A percentile compares a stretch with the other conserved stretches of the same genome.
phyloP scores from a whole-genome alignment of 2,797 vertebrate genomes.

The Arctocebus calabarensis region DNA sequence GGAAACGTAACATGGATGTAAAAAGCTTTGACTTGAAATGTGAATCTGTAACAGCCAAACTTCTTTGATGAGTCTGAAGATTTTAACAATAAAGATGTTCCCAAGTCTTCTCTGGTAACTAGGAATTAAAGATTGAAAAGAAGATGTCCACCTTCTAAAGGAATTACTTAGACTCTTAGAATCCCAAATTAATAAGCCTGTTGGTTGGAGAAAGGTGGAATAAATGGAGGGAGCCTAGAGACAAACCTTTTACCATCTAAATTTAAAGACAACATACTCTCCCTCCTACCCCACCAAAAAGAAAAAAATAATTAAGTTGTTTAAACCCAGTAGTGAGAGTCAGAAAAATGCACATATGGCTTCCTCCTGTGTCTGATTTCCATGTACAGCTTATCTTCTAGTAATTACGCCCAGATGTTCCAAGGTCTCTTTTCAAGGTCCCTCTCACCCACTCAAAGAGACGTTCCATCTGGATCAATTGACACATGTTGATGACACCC shows the following conservation, averaged over 20 bases:
- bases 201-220: slow-evolving; percentile 30
- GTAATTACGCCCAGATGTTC: neutral
- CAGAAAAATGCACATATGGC: slow-evolving; percentile 17
- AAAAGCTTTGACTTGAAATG: slow-evolving; percentile 22
- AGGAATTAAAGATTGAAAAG: neutral
- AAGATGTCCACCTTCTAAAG: slow-evolving; percentile 10
- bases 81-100: neutral
- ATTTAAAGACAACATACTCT: neutral
- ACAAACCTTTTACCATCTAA: slow-evolving; percentile 1
- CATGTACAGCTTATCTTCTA: neutral
- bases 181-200: slow-evolving; percentile 15
- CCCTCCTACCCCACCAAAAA: neutral
- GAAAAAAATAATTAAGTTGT: neutral
- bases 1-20: slow-evolving; percentile 28
- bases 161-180: neutral
- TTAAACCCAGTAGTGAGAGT: neutral
- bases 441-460: neutral
- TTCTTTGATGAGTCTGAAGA: slow-evolving; percentile 31
- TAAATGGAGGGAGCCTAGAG: neutral
- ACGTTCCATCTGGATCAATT: neutral
- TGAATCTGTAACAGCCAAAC: neutral
- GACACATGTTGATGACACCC: neutral
- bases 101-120: neutral
- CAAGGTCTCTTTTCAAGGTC: slow-evolving; percentile 19
- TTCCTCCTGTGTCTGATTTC: slow-evolving; percentile 1